A percentile compares a stretch with the other conserved stretches of the same genome.
phyloP scores from a whole-genome alignment of 2,797 vertebrate genomes.

The Babyrousa celebensis region DNA sequence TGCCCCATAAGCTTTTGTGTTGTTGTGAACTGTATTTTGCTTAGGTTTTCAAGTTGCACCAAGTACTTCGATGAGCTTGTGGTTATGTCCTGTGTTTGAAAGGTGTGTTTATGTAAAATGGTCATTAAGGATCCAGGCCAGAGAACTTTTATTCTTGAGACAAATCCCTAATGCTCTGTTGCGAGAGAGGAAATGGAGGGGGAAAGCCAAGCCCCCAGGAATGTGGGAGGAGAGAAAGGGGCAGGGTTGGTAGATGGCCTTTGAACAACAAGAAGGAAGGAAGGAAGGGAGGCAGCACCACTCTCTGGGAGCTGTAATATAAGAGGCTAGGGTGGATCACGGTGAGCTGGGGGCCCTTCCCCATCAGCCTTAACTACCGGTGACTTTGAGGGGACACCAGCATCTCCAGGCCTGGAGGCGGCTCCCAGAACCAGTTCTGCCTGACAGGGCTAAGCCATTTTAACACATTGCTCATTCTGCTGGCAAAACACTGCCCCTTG shows the following conservation, averaged over 20 bases:
- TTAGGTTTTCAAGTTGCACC: background rate
- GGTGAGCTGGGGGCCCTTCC: background rate
- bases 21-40: background rate
- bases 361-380: background rate
- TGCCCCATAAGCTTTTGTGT: background rate
- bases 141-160: constrained; percentile 20
- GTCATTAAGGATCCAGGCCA: background rate
- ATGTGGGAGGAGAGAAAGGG: background rate
- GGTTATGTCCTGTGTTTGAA: background rate
- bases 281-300: background rate
- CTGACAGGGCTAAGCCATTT: constrained; percentile 58
- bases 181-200: background rate
- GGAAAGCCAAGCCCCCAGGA: background rate
- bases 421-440: constrained; percentile 11
- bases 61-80: constrained; percentile 6
- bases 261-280: background rate
- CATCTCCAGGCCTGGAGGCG: background rate
- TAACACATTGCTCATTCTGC: background rate
- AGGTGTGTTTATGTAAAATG: background rate
- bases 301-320: background rate
- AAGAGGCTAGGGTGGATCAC: rapidly evolving
- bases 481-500: background rate
- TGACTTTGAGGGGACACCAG: constrained; percentile 23
- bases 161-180: background rate
- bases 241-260: too few species aligned